phyloP scores from a whole-genome alignment of 2,113 vertebrate genomes.

The Galeopterus variegatus region DNA sequence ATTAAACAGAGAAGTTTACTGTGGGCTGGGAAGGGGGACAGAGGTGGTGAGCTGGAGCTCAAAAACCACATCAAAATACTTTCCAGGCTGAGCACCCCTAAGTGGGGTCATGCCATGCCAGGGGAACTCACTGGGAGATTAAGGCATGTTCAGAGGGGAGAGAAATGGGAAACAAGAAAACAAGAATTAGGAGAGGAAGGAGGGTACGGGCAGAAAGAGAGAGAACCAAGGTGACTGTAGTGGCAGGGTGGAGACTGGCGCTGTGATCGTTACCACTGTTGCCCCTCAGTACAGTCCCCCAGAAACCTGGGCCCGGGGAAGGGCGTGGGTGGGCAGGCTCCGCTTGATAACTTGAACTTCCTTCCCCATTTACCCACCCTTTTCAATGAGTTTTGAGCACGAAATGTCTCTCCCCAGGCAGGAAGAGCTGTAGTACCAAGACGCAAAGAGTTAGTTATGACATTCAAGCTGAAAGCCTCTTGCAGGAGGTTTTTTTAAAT shows the following conservation, averaged over 20 bases:
- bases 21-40: background rate
- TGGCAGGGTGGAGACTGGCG: background rate
- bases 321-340: background rate
- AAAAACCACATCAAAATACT: conserved; percentile 40
- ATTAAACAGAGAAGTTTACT: background rate
- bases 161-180: conserved; percentile 7
- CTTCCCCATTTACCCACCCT: background rate
- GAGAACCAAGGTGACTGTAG: background rate
- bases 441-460: conserved; percentile 10
- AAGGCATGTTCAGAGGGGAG: background rate
- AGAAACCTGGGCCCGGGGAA: background rate
- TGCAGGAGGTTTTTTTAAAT: conserved; percentile 45
- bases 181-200: conserved; percentile 5
- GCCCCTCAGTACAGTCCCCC: background rate
- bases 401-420: conserved; percentile 10
- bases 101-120: background rate
- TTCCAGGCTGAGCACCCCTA: background rate
- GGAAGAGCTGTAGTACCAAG: conserved; percentile 50
- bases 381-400: background rate
- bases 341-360: background rate
- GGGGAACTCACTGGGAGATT: background rate
- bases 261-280: background rate
- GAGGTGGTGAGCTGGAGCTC: background rate
- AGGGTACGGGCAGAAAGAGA: background rate
- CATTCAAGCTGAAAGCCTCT: conserved; percentile 43